Evolutionary conservation across 2,113 vertebrate species (phyloP).

Genomic region (Python bivittatus): DNA sequence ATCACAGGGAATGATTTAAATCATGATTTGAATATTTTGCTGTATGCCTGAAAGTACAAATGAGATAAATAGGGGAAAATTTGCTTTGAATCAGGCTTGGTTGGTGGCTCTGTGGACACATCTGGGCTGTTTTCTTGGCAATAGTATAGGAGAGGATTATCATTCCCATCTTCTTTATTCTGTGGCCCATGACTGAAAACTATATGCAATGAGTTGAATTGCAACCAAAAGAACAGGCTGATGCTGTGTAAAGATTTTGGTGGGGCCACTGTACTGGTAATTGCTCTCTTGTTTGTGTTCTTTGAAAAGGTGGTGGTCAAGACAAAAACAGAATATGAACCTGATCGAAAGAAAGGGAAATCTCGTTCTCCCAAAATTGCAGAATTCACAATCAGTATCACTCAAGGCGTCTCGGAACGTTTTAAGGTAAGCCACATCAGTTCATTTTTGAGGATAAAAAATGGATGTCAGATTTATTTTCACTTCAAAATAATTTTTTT

Average conservation of each 20-base stretch:
- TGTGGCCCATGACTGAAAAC: background rate
- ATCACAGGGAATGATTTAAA: background rate
- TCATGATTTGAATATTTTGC: background rate
- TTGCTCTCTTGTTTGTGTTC: conserved; percentile 20
- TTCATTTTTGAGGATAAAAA: background rate
- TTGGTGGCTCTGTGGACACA: background rate
- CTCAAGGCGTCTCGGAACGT: conserved; percentile 89
- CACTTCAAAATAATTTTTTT: background rate
- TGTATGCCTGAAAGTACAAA: background rate
- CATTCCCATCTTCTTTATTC: background rate
- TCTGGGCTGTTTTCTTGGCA: background rate
- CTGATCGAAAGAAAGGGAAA: conserved; percentile 87
- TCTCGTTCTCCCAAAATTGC: conserved; percentile 87
- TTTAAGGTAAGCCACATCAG: conserved; percentile 84
- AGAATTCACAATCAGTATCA: conserved; percentile 94
- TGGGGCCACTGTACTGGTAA: background rate
- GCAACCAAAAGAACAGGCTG: background rate
- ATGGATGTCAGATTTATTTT: background rate
- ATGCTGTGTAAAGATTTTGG: background rate
- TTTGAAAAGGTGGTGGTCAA: conserved; percentile 88
- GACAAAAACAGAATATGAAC: conserved; percentile 93
- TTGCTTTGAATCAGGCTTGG: background rate
- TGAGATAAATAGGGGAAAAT: background rate
- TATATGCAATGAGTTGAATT: background rate
- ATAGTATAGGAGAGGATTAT: background rate